phyloP scores from a whole-genome alignment of 2,888 invertebrate genomes.

The Eugnorisma glareosa region DNA sequence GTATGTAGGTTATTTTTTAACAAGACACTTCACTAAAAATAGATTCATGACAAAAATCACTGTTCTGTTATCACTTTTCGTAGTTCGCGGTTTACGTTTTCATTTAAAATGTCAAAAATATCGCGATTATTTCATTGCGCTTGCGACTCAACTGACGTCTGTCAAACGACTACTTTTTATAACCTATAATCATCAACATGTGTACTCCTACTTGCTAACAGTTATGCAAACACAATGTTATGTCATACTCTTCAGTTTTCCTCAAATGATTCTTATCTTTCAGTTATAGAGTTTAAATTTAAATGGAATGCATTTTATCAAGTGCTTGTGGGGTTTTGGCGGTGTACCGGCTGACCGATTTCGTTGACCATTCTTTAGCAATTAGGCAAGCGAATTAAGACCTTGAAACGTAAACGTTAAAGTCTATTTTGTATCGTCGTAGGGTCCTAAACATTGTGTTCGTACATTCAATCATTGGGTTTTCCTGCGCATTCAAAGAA shows the following conservation, averaged over 20 bases:
- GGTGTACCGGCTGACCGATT: constrained; percentile 55
- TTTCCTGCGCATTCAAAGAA: constrained; percentile 62
- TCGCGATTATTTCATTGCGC: constrained; percentile 42
- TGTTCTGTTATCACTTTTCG: constrained; percentile 37
- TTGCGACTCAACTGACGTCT: constrained; percentile 59
- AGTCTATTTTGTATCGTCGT: not conserved
- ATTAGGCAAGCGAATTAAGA: constrained; percentile 32
- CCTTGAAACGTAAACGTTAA: fast-evolving
- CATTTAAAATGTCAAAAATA: constrained; percentile 39
- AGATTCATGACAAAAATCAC: constrained; percentile 33
- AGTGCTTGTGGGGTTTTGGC: constrained; percentile 41
- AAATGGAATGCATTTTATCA: constrained; percentile 36
- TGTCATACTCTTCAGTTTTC: constrained; percentile 44
- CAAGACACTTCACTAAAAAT: constrained; percentile 32
- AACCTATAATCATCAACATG: constrained; percentile 64
- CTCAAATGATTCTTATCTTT: constrained; percentile 47
- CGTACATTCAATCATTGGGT: constrained; percentile 48
- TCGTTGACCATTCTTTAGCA: constrained; percentile 50
- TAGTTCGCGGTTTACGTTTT: constrained; percentile 45
- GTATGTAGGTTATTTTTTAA: constrained; percentile 63
- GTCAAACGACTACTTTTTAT: constrained; percentile 64
- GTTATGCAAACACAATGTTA: constrained; percentile 65
- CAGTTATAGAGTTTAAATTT: constrained; percentile 53
- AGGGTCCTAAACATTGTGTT: constrained; percentile 21
- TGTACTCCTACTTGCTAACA: constrained; percentile 57